phyloP scores from a whole-genome alignment of 2,888 invertebrate genomes.

The Synergus japonicus region DNA sequence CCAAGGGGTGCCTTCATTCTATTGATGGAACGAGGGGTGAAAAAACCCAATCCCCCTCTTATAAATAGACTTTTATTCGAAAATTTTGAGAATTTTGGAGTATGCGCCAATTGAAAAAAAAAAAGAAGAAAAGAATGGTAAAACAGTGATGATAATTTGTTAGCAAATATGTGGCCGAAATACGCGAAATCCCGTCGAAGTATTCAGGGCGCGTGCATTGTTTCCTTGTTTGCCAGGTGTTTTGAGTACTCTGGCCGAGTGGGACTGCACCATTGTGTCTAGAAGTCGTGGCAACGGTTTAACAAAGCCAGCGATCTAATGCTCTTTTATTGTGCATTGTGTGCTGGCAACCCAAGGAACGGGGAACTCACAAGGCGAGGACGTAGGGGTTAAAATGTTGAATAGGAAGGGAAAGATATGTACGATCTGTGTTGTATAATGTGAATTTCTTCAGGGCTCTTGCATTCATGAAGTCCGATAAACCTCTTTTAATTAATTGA shows the following conservation, averaged over 20 bases:
- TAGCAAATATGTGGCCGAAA: conserved; percentile 71
- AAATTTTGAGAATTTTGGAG: background rate
- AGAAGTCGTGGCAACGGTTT: conserved; percentile 71
- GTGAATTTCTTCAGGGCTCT: conserved; percentile 2
- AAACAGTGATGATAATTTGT: conserved; percentile 71
- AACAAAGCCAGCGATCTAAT: conserved; percentile 77
- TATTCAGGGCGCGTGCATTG: conserved; percentile 72
- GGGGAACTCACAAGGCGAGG: conserved; percentile 55
- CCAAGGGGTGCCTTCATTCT: conserved; percentile 11
- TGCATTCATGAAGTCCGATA: background rate
- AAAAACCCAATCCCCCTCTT: background rate
- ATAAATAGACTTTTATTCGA: background rate
- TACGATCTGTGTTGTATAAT: conserved; percentile 16
- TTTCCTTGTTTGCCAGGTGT: conserved; percentile 77
- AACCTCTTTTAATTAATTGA: background rate
- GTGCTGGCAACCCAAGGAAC: conserved; percentile 59
- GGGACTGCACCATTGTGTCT: conserved; percentile 72
- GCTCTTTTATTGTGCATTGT: conserved; percentile 78
- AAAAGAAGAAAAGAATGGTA: conserved; percentile 11
- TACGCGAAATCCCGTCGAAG: conserved; percentile 75
- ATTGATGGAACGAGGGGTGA: background rate
- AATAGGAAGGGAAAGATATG: background rate
- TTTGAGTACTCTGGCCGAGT: conserved; percentile 72
- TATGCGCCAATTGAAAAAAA: background rate
- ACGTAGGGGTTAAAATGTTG: conserved; percentile 42